Conservation (phyloP, 2,888 invertebrate genomes). For the Orthosia gracilis region DNA sequence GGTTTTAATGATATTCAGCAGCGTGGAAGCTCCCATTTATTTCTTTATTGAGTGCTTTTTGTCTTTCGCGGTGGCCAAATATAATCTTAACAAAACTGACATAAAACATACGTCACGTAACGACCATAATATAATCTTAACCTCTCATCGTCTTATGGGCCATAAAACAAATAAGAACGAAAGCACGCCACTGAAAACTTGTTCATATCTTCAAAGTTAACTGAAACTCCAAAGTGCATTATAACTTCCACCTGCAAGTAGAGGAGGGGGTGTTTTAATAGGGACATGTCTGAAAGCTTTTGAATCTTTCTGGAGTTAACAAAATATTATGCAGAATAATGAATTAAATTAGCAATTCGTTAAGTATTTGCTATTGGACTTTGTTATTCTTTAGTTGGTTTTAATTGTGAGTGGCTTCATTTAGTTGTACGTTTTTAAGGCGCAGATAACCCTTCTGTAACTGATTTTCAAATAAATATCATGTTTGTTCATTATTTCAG, state of each 20-base stretch:
- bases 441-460: too few species aligned
- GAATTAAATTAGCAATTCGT: constrained; percentile 65
- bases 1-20: too few species aligned
- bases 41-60: too few species aligned
- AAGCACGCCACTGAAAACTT: constrained; percentile 72
- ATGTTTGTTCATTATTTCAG: too few species aligned
- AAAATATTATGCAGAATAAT: constrained; percentile 67
- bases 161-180: constrained; percentile 71
- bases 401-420: not conserved
- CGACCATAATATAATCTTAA: constrained; percentile 14
- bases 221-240: constrained; percentile 79
- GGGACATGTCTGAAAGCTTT: constrained; percentile 76
- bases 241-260: constrained; percentile 78
- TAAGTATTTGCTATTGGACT: constrained; percentile 47
- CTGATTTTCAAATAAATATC: too few species aligned
- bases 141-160: constrained; percentile 54
- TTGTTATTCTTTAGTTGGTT: constrained; percentile 11
- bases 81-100: constrained; percentile 10
- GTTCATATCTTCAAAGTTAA: constrained; percentile 78
- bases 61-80: not conserved
- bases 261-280: constrained; percentile 66
- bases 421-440: not conserved
- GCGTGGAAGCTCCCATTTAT: too few species aligned
- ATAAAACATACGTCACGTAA: constrained; percentile 3
- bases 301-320: constrained; percentile 71